Evolutionary conservation across 2,888 invertebrate genomes (phyloP).

Genomic region (Drosophila imparisetae): DNA sequence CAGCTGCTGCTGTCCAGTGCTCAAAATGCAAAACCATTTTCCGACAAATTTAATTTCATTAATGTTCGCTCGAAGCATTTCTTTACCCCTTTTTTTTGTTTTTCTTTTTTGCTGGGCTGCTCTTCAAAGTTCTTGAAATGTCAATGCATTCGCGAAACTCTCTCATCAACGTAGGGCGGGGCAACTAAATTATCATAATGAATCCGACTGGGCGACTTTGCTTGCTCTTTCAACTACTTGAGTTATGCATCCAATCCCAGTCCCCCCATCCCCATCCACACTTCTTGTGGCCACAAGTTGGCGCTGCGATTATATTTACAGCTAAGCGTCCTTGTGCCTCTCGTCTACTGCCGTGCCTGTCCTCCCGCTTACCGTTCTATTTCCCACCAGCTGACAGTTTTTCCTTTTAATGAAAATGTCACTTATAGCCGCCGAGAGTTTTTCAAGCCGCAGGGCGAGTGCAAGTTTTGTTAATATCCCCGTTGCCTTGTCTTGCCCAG

Average conservation of each 20-base stretch:
- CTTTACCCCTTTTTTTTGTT: slow-evolving; percentile 12
- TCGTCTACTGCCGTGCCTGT: neutral
- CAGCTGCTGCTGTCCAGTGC: slow-evolving; percentile 5
- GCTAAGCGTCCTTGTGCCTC: slow-evolving; percentile 37
- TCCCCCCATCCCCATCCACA: slow-evolving; percentile 6
- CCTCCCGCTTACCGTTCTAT: neutral
- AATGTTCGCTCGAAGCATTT: slow-evolving; percentile 56
- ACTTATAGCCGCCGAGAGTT: slow-evolving; percentile 62
- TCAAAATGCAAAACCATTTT: slow-evolving; percentile 60
- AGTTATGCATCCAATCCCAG: slow-evolving; percentile 39
- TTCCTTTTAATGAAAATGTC: slow-evolving; percentile 77
- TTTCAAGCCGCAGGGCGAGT: slow-evolving; percentile 49
- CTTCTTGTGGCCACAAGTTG: slow-evolving; percentile 32
- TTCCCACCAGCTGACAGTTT: slow-evolving; percentile 42
- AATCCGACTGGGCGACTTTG: slow-evolving; percentile 71
- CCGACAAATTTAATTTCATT: slow-evolving; percentile 74
- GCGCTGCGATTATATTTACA: slow-evolving; percentile 32
- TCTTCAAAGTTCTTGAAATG: slow-evolving; percentile 75
- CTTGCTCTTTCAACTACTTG: slow-evolving; percentile 72
- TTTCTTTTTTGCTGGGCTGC: slow-evolving; percentile 32
- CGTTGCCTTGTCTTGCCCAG: neutral
- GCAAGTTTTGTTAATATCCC: slow-evolving; percentile 47
- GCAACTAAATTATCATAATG: slow-evolving; percentile 79
- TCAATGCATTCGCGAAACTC: slow-evolving; percentile 62
- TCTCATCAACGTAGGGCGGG: slow-evolving; percentile 25